Evolutionary conservation across 2,888 invertebrate genomes (phyloP).

Genomic region (Lochmaea crataegi): DNA sequence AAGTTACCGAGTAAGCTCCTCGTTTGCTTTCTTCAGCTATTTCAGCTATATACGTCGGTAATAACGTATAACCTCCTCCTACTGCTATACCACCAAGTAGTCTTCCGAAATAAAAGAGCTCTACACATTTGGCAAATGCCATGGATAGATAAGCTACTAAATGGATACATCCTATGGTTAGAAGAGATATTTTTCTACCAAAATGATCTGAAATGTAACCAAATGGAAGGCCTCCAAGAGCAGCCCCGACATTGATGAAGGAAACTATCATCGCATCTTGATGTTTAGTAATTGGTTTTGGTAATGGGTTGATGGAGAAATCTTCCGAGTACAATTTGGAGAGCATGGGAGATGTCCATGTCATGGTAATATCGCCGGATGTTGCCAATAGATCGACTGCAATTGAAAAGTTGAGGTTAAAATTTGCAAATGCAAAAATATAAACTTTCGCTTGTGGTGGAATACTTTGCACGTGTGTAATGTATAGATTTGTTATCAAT

Average conservation of each 20-base stretch:
- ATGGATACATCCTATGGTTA: slow-evolving; percentile 65
- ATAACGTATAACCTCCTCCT: slow-evolving; percentile 77
- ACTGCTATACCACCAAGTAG: slow-evolving; percentile 72
- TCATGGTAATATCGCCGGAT: slow-evolving; percentile 50
- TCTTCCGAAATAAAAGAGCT: slow-evolving; percentile 62
- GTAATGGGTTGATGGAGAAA: slow-evolving; percentile 57
- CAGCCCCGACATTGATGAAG: slow-evolving; percentile 65
- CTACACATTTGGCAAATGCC: slow-evolving; percentile 48
- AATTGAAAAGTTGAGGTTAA: slow-evolving; percentile 23
- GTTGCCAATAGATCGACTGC: slow-evolving; percentile 52
- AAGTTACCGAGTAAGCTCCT: slow-evolving; percentile 75
- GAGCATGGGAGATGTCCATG: slow-evolving; percentile 53
- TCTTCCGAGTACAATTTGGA: slow-evolving; percentile 52
- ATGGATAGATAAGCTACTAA: slow-evolving; percentile 48
- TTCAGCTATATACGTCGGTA: slow-evolving; percentile 89
- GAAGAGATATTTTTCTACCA: slow-evolving; percentile 75
- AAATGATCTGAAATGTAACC: slow-evolving; percentile 74
- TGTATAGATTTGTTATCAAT: no score
- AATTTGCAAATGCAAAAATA: no score
- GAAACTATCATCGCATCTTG: slow-evolving; percentile 68
- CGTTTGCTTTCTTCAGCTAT: slow-evolving; percentile 80
- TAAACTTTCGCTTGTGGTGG: no score
- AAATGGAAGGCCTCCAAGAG: slow-evolving; percentile 74
- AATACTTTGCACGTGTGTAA: no score
- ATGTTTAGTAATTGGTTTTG: slow-evolving; percentile 53